A percentile compares a stretch with the other conserved stretches of the same genome.
These are phyloP conservation scores for Petrolisthes cinctipes DNA, from an alignment of 2,888 invertebrate species.

Conservation along the genomic window DNA sequence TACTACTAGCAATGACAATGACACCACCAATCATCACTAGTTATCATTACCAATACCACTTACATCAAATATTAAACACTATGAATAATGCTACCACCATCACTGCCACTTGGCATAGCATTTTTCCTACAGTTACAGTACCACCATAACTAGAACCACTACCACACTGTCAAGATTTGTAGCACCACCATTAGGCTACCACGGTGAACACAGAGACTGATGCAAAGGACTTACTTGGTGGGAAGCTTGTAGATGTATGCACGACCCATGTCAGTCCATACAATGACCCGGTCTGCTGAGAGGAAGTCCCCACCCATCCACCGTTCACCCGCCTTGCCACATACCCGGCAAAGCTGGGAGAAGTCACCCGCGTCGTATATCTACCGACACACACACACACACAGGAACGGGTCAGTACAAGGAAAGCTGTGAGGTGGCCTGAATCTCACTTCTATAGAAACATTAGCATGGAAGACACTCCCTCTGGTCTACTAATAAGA, in stretches of 20 bases:
- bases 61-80: too few species aligned
- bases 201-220: not conserved
- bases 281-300: constrained; percentile 88
- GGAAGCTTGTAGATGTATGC: constrained; percentile 96
- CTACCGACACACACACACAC: constrained; percentile 70
- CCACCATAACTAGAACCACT: too few species aligned
- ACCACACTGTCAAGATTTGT: too few species aligned
- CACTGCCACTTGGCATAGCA: not conserved
- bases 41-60: too few species aligned
- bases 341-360: constrained; percentile 91
- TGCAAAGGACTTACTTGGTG: constrained; percentile 83
- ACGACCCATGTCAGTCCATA: constrained; percentile 96
- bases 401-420: too few species aligned
- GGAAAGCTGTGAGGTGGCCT: too few species aligned
- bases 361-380: constrained; percentile 91
- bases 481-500: too few species aligned
- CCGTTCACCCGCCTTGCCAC: constrained; percentile 87
- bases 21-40: too few species aligned
- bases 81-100: too few species aligned
- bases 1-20: too few species aligned
- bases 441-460: too few species aligned
- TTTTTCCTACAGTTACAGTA: not conserved
- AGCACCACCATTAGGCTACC: not conserved
- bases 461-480: too few species aligned
- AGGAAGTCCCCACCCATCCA: constrained; percentile 98